phyloP scores from a whole-genome alignment of 1,140 invertebrate species.

The Lordiphosa stackelbergi region DNA sequence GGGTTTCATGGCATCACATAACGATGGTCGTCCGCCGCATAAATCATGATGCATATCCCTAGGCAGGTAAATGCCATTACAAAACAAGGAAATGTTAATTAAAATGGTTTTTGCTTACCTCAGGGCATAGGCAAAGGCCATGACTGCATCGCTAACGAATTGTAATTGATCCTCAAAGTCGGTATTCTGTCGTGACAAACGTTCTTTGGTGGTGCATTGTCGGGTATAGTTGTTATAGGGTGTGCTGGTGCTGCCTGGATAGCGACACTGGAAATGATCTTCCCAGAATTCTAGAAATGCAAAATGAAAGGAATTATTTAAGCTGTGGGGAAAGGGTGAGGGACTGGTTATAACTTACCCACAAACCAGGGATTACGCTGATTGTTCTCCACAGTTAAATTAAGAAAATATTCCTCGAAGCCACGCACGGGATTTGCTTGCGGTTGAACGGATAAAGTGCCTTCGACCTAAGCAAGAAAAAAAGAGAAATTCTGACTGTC shows the following conservation, averaged over 20 bases:
- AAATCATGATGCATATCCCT: slow-evolving; percentile 91
- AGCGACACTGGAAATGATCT: slow-evolving; percentile 90
- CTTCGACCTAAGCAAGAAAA: slow-evolving; percentile 80
- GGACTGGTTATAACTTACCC: slow-evolving; percentile 80
- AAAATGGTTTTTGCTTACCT: slow-evolving; percentile 78
- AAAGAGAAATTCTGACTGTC: slow-evolving; percentile 2
- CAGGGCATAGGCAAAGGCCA: slow-evolving; percentile 93
- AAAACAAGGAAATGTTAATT: background rate
- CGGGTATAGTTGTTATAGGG: slow-evolving; percentile 89
- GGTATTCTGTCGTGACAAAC: slow-evolving; percentile 85
- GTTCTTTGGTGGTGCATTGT: slow-evolving; percentile 84
- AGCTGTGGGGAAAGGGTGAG: no score
- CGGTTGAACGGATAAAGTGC: slow-evolving; percentile 94
- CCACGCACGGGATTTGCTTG: slow-evolving; percentile 91
- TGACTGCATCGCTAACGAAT: slow-evolving; percentile 94
- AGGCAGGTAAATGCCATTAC: slow-evolving; percentile 16
- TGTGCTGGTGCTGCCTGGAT: slow-evolving; percentile 86
- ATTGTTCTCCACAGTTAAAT: slow-evolving; percentile 90
- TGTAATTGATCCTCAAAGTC: slow-evolving; percentile 93
- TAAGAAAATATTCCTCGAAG: slow-evolving; percentile 93
- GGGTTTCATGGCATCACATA: slow-evolving; percentile 92
- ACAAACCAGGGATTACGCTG: slow-evolving; percentile 95
- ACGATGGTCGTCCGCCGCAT: slow-evolving; percentile 84
- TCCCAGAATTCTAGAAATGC: slow-evolving; percentile 92
- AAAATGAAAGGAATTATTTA: no score